Conservation (phyloP, 1,140 invertebrate genomes). For the Holotrichia oblita region DNA sequence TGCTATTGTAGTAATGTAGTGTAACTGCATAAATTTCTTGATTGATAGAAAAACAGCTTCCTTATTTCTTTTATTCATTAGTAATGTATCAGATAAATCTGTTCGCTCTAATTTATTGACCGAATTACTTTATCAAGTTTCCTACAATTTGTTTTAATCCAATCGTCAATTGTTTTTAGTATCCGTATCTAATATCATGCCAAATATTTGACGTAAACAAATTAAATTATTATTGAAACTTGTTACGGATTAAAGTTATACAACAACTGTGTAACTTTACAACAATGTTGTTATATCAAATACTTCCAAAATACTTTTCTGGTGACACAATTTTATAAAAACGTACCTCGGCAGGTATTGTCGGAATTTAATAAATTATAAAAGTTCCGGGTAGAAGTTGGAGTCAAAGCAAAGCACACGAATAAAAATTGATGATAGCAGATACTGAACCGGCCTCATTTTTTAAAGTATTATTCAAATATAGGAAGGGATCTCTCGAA, state of each 20-base stretch:
- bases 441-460: too few relatives aligned
- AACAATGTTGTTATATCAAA: background rate
- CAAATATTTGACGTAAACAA: background rate
- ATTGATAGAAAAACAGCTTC: too few relatives aligned
- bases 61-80: too few relatives aligned
- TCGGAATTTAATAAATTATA: background rate
- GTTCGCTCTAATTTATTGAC: too few relatives aligned
- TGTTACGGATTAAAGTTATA: background rate
- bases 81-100: too few relatives aligned
- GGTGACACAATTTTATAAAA: background rate
- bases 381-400: background rate
- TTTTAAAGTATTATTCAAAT: background rate
- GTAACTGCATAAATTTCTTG: too few relatives aligned
- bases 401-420: background rate
- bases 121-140: too few relatives aligned
- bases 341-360: background rate
- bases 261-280: background rate
- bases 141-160: too few relatives aligned
- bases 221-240: background rate
- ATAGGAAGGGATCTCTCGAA: background rate
- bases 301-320: background rate
- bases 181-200: background rate
- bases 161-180: too few relatives aligned
- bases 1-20: too few relatives aligned
- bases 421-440: background rate